A percentile compares a stretch with the other conserved stretches of the same genome.
These are phyloP conservation scores for Hydrotaea diabolus DNA, from an alignment of 2,888 invertebrate species.

Conservation along the genomic window DNA sequence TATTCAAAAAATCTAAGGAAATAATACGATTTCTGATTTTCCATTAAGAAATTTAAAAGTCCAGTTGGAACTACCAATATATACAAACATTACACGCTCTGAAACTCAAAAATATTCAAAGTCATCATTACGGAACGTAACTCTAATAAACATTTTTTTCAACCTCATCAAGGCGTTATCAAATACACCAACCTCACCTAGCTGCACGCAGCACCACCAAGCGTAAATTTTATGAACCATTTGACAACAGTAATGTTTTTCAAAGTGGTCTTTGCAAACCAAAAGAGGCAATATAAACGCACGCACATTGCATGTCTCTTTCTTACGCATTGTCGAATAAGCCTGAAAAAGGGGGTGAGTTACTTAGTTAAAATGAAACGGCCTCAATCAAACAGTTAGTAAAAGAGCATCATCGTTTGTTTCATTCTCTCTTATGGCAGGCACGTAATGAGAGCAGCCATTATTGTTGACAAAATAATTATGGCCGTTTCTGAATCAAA, in stretches of 20 bases:
- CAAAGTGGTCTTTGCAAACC: conserved; percentile 19
- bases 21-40: not conserved
- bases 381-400: too few species aligned
- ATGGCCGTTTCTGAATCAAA: not conserved
- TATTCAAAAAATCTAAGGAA: not conserved
- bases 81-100: not conserved
- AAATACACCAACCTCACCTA: conserved; percentile 58
- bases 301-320: too few species aligned
- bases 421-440: not conserved
- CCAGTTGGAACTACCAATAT: not conserved
- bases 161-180: conserved; percentile 35
- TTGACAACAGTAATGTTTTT: conserved; percentile 1
- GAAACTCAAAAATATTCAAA: not conserved
- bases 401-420: not conserved
- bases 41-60: not conserved
- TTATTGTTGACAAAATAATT: conserved; percentile 14
- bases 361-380: too few species aligned
- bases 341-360: not conserved
- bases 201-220: conserved; percentile 50
- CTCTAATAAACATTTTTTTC: too few species aligned
- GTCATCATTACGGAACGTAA: too few species aligned
- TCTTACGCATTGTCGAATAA: not conserved
- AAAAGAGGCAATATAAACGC: too few species aligned
- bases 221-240: conserved; percentile 50
- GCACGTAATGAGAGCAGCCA: not conserved